Percentiles rank a stretch among this genome's conserved stretches.
These are phyloP conservation scores for Turritopsis rubra DNA, from an alignment of 30 jellyfish, hydroid and myxozoan genomes.

Conservation along the genomic window DNA sequence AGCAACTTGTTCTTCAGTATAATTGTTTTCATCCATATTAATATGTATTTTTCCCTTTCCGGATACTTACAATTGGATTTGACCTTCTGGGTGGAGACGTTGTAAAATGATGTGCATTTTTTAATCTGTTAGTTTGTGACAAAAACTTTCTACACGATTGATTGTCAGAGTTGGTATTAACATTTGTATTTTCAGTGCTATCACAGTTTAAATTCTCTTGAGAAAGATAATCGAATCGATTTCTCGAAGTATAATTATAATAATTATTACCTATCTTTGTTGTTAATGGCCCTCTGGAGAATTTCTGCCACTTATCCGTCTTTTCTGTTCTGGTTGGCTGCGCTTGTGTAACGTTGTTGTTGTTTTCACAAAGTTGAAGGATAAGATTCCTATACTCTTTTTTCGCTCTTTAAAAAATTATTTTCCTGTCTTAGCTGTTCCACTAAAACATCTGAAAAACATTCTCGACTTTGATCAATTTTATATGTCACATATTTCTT, in stretches of 20 bases:
- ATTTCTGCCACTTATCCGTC: not conserved
- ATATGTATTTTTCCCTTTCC: not conserved
- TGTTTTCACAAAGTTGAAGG: constrained; percentile 4
- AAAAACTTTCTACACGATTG: constrained; percentile 1
- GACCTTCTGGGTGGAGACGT: constrained; percentile 11
- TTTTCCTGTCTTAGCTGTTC: constrained; percentile 7
- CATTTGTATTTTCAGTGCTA: not conserved
- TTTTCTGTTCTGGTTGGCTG: constrained; percentile 9
- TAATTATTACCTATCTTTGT: not conserved
- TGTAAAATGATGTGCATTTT: not conserved
- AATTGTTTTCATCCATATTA: not conserved
- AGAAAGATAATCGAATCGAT: not conserved
- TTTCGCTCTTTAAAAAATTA: not conserved
- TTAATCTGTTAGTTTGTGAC: constrained; percentile 1
- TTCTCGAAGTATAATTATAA: constrained; percentile 6
- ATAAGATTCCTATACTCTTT: not conserved
- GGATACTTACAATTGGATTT: constrained; percentile 3
- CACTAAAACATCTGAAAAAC: not conserved
- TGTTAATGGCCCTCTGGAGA: constrained; percentile 4
- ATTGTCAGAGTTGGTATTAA: not conserved
- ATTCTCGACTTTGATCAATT: not conserved
- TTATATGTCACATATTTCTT: not conserved
- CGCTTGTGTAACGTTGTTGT: constrained; percentile 2
- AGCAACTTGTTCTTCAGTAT: constrained; percentile 8
- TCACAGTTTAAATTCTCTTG: not conserved